Evolutionary conservation across 2,113 vertebrate species (phyloP).

Genomic region (Pampusana beccarii): DNA sequence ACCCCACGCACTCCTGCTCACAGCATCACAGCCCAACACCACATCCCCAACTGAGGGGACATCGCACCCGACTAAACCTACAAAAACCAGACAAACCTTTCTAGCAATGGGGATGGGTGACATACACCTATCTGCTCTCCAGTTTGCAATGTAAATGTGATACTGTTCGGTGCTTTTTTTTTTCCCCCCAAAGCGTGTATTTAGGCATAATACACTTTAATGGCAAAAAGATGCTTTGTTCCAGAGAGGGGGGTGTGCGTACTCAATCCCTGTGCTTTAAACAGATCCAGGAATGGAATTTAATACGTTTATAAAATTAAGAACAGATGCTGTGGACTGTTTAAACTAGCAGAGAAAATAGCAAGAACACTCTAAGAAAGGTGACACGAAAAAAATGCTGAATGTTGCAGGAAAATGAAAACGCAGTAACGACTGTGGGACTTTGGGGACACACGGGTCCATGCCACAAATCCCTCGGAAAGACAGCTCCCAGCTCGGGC

Average conservation of each 20-base stretch:
- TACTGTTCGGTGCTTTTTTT: neutral
- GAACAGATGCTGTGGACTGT: conserved; percentile 60
- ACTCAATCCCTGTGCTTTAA: conserved; percentile 57
- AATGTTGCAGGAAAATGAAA: conserved; percentile 1
- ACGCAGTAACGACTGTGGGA: neutral
- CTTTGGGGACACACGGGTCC: neutral
- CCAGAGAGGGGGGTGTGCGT: neutral
- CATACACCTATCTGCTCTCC: rapidly evolving
- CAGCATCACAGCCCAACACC: neutral
- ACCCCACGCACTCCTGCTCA: neutral
- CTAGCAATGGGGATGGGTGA: neutral
- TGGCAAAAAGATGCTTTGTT: conserved; percentile 56
- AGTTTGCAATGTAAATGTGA: neutral
- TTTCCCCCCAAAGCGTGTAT: neutral
- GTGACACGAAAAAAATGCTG: neutral
- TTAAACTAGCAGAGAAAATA: conserved; percentile 64
- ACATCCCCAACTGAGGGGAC: rapidly evolving
- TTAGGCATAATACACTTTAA: conserved; percentile 29
- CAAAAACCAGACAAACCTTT: neutral
- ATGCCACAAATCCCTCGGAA: conserved; percentile 21
- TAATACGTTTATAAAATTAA: conserved; percentile 66
- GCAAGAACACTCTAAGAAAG: conserved; percentile 31
- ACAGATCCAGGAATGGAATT: conserved; percentile 63
- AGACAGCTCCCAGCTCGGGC: neutral
- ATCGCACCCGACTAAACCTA: neutral